phyloP scores from a whole-genome alignment of 1,140 invertebrate species.

The Ephestia elutella region DNA sequence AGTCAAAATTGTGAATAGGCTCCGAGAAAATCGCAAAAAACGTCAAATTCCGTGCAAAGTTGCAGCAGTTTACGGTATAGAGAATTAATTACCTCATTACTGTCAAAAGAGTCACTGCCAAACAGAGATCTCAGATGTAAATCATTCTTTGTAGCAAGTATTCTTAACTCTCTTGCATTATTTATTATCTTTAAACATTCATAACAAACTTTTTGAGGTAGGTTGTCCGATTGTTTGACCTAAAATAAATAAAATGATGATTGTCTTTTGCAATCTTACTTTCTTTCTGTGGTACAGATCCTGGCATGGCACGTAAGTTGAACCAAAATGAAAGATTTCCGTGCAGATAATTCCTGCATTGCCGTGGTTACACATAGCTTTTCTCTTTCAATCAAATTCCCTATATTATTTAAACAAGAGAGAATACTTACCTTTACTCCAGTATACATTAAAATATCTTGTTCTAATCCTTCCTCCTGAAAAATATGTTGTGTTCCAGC shows the following conservation, averaged over 20 bases:
- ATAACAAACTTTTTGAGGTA: conserved; percentile 45
- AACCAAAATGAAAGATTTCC: no score
- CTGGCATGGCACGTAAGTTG: no score
- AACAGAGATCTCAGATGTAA: conserved; percentile 30
- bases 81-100: not conserved
- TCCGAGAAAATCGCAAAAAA: not conserved
- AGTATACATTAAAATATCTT: conserved; percentile 34
- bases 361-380: no score
- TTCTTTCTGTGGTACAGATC: no score
- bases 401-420: not conserved
- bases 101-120: not conserved
- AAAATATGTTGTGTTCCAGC: conserved; percentile 34
- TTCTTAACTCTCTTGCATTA: conserved; percentile 29
- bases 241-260: conserved; percentile 19
- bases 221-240: conserved; percentile 30
- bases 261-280: no score
- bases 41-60: no score
- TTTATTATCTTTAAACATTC: conserved; percentile 36
- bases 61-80: no score
- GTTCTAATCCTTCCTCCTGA: conserved; percentile 25
- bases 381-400: no score
- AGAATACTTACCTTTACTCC: conserved; percentile 36
- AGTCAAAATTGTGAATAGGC: no score
- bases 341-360: no score
- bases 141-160: conserved; percentile 33